Base-by-base conservation (phyloP, 2,888 invertebrate genomes). In the Alitta virens region DNA sequence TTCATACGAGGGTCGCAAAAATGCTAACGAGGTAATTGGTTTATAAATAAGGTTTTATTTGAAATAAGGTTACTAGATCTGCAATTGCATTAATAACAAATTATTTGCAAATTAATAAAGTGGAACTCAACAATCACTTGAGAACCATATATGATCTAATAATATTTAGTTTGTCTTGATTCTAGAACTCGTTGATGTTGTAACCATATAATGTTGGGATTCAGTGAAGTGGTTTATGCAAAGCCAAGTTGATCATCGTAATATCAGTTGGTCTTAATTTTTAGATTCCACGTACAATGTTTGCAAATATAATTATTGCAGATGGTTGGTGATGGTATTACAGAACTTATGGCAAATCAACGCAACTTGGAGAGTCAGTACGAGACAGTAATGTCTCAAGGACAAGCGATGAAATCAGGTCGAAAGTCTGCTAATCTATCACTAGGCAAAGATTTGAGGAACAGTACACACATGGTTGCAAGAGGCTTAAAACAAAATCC, bases 401-500 rank as follows among this genome's bases (percentile, higher is more conserved):
- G 76, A 1, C 27, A 2, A n/a, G 60, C 51, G 68, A 64, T 75
- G 40, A 62, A 69, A 3, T 75, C 72, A 21, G 71, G 72, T 1
- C 73, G 75, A 56, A 67, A 72, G 12, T 74, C 76, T 21, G 72
- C 75, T 16, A 53, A 71, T 1, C n/a, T n/a, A n/a, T 66, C 65
- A 38, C 65, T 71, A 9, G 78, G 76, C 0, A 69, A 70, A 5
- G 78, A 78, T 61, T 68, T 80, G 43, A 75, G 75, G 53, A 77
- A 78, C 67, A 76, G 75, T 56, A 78, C 78, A 1, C 74, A 78
- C 62, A 72, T 77, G n/a, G 78, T 80, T 68, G 74, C 75, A 3
- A 71, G 79, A 14, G 74, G 74, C 40, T 64, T 81, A 16, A 69
- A 76, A 42, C 80, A 81, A 67, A 80, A 75, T 67, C 81, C 81